Evolutionary conservation across 2,113 vertebrate species (phyloP), one percentile per base, ranked within the genome.

Genomic region (Campylorhamphus procurvoides): DNA sequence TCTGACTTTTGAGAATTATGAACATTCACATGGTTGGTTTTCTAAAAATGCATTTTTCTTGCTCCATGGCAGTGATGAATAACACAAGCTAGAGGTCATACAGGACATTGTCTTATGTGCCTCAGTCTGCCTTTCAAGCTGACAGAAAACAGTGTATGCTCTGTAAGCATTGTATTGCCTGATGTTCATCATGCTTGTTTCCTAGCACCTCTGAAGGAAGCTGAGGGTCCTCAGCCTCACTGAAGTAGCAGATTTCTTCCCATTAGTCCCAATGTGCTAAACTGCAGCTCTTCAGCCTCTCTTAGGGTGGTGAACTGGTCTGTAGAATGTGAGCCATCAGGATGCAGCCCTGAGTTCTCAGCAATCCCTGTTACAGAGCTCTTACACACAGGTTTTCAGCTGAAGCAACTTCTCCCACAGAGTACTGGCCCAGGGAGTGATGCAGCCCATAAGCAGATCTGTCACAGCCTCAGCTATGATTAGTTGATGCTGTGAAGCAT

Each of bases 401-500:
- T 76, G 49, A 62, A 42, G 47, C 55, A 40, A 0, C 17, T 64
- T 29, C 24, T 90, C 56, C 31, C 1, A 2, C 7, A 16, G 10
- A 27, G 6, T 23, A 14, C 40, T 1, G 2, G 46, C 11, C 58
- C 28, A 33, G 71, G 49, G 40, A 29, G n/a, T 6, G 53, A 44
- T 87, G 73, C 23, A 80, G 62, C 55, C 40, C 10, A 0, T 49
- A 44, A 95, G 64, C 7, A 8, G 62, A 49, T 72, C 75, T 74
- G 69, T 75, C 67, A 50, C 74, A 91, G 85, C 33, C 23, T 56
- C 73, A 75, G 80, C 56, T 88, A 5, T 62, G 79, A 92, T 74
- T 76, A 83, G 37, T 59, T 55, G 81, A 37, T 62, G 60, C 72
- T 2, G 1, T 84, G 87, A 93, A 93, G 92, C 88, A 68, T 87